Evolutionary conservation across 2,113 vertebrate genomes (phyloP).

Genomic region (Pedionomus torquatus): DNA sequence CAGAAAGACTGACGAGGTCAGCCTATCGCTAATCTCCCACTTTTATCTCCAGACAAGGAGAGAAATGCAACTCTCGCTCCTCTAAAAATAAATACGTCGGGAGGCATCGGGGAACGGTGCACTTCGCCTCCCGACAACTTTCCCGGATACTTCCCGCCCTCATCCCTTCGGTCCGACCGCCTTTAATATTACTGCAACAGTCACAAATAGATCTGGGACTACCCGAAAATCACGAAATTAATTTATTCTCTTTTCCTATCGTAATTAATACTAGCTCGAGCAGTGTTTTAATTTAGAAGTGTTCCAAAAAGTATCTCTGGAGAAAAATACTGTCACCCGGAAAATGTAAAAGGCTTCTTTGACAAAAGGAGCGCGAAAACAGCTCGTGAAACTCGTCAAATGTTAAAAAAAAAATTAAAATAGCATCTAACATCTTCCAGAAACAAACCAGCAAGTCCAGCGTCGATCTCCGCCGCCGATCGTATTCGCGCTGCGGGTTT

Average conservation of each 20-base stretch:
- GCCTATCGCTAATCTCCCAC: not conserved
- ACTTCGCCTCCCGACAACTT: not conserved
- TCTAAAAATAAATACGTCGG: not conserved
- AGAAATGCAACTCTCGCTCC: not conserved
- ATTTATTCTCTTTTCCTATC: not conserved
- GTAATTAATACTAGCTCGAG: not conserved
- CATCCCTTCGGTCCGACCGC: too few species aligned
- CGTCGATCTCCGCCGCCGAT: fast-evolving
- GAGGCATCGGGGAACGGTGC: fast-evolving
- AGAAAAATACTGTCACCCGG: not conserved
- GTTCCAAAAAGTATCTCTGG: not conserved
- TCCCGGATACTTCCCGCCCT: not conserved
- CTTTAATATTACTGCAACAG: fast-evolving
- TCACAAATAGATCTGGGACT: not conserved
- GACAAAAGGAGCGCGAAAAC: not conserved
- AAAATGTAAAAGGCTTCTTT: not conserved
- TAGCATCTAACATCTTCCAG: too few species aligned
- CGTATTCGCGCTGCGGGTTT: fast-evolving
- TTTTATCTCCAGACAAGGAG: constrained; percentile 23
- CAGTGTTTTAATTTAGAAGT: not conserved
- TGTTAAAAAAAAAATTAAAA: not conserved
- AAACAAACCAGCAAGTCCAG: not conserved
- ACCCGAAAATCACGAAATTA: not conserved
- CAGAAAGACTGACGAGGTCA: constrained; percentile 31
- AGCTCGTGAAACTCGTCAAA: not conserved